A percentile compares a stretch with the other conserved stretches of the same genome.
Evolutionary conservation across 2,797 vertebrate genomes (phyloP).

Genomic region (Tenualosa ilisha): DNA sequence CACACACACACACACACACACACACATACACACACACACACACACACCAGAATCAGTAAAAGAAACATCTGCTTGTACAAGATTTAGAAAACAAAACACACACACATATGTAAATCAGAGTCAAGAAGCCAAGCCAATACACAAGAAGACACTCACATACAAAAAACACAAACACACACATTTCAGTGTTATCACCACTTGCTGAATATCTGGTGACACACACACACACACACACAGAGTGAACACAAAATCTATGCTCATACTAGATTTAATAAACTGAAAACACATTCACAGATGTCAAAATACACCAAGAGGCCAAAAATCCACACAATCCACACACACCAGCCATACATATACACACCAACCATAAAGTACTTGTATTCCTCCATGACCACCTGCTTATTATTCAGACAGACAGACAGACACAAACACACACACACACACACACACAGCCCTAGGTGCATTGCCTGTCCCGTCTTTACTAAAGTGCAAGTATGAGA

Average conservation of each 20-base stretch:
- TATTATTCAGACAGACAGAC: neutral
- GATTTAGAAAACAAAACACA: neutral
- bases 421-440: too few species aligned
- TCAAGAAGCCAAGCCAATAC: neutral
- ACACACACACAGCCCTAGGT: too few species aligned
- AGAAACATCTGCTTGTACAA: neutral
- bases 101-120: neutral
- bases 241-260: too few species aligned
- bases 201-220: too few species aligned
- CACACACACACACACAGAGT: too few species aligned
- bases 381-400: neutral
- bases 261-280: too few species aligned
- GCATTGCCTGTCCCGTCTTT: too few species aligned
- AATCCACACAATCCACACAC: neutral
- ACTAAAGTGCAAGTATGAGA: too few species aligned
- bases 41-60: neutral
- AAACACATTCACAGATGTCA: too few species aligned
- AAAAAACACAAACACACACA: neutral
- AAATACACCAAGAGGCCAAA: too few species aligned
- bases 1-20: slow-evolving; percentile 16
- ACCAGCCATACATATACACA: neutral
- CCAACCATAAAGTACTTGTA: neutral
- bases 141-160: neutral
- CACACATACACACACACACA: slow-evolving; percentile 26
- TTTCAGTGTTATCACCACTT: too few species aligned